Evolutionary conservation across 2,797 vertebrate species (phyloP), one percentile per base, ranked within the genome.

Genomic region (Iguana delicatissima): DNA sequence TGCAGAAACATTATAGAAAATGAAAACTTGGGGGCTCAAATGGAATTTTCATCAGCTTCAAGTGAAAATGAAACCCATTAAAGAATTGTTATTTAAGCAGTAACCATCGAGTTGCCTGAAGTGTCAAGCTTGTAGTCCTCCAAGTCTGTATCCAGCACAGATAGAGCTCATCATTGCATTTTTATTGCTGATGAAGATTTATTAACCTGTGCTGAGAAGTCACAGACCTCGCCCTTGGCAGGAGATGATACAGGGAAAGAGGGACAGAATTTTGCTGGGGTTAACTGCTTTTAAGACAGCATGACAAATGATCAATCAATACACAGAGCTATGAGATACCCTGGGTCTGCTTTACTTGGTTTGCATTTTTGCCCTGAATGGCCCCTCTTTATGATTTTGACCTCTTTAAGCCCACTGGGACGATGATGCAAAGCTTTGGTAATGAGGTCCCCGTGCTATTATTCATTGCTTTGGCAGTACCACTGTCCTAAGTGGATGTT

Each of bases 111-210:
- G 0, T 90, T 76, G 22, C 85, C 86, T 90, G 93, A 94, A 94
- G 89, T 87, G 93, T 93, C 93, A 91, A 88, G 91, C 91, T 89
- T 74, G 87, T 80, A 86, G 84, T 50, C 64, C 69, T 8, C 77
- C 81, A 59, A 88, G 80, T 42, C 35, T 22, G 59, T 55, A 84
- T 90, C 92, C 86, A 89, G 91, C 86, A 91, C 92, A 89, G 93
- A 89, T 92, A 92, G 57, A 64, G 89, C 94, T 94, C 90, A 2
- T 38, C 84, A 84, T 94, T 92, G 86, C 91, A 86, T 87, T 93
- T 95, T 93, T 94, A 89, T 14, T 94, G 92, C 90, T 90, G 93
- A 92, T 96, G 93, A 96, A 95, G 92, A 95, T 92, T 95, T 95
- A 93, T 87, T 95, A 96, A 95, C 91, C 50, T 72, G 73, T 93